These are phyloP conservation scores for Hoplodrina ambigua DNA, from an alignment of 2,888 invertebrate species.

Conservation along the genomic window DNA sequence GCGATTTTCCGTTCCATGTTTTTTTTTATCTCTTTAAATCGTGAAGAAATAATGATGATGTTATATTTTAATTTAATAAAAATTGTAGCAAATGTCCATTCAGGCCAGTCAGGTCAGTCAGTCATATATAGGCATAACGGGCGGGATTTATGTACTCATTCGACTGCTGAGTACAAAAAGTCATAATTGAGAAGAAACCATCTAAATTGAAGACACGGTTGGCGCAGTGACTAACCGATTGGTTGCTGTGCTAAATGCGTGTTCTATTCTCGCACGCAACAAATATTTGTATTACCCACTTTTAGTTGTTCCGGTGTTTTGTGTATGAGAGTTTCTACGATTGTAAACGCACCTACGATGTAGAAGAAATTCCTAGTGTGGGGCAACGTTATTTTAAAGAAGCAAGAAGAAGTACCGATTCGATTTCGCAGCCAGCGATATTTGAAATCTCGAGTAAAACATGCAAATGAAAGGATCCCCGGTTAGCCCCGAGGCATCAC, in stretches of 20 bases:
- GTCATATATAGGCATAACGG: no score
- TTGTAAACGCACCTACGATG: no score
- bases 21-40: conserved; percentile 4
- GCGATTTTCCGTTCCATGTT: neutral
- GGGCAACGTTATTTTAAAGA: no score
- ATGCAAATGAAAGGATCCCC: conserved; percentile 84
- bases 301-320: no score
- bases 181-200: conserved; percentile 72
- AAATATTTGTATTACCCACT: no score
- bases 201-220: no score
- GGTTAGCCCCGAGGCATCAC: conserved; percentile 64
- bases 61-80: conserved; percentile 1
- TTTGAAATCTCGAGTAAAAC: conserved; percentile 84
- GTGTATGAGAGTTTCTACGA: no score
- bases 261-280: no score
- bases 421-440: conserved; percentile 68
- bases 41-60: conserved; percentile 68
- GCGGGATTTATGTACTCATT: neutral
- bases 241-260: no score
- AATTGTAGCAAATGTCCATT: neutral
- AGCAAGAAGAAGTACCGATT: no score
- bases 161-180: neutral
- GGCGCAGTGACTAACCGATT: no score
- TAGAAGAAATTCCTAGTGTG: no score
- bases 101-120: neutral